Evolutionary conservation across 2,113 vertebrate species (phyloP).

Genomic region (Tricholaema leucomelas): DNA sequence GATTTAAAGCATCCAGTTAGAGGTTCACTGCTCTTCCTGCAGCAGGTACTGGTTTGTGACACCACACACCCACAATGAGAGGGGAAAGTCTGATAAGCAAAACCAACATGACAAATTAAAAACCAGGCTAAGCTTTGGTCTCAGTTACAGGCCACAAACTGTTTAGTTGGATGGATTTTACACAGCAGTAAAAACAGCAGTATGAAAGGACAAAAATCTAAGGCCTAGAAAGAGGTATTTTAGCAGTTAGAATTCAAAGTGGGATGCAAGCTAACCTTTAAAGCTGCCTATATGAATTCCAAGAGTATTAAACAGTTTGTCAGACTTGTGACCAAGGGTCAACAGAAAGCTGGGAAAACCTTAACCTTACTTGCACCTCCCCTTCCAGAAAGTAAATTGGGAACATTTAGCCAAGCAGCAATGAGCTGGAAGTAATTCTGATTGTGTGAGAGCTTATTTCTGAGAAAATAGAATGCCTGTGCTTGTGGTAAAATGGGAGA

Average conservation of each 20-base stretch:
- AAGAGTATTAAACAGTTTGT: neutral
- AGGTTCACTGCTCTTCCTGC: slow-evolving; percentile 55
- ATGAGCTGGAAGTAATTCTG: neutral
- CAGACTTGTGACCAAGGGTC: slow-evolving; percentile 27
- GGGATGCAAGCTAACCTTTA: slow-evolving; percentile 69
- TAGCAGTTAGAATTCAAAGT: slow-evolving; percentile 67
- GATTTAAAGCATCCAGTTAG: slow-evolving; percentile 69
- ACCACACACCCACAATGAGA: neutral
- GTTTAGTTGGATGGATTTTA: slow-evolving; percentile 44
- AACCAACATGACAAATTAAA: neutral
- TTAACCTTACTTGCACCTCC: neutral
- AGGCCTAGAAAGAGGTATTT: slow-evolving; percentile 77
- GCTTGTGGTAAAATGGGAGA: neutral
- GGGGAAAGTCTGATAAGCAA: neutral
- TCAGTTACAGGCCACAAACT: slow-evolving; percentile 69
- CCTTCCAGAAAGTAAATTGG: neutral
- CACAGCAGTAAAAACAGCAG: slow-evolving; percentile 62
- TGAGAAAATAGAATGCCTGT: neutral
- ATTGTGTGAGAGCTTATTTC: neutral
- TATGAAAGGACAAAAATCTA: slow-evolving; percentile 69
- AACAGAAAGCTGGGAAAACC: slow-evolving; percentile 30
- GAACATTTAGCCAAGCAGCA: neutral
- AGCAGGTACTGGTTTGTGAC: slow-evolving; percentile 43
- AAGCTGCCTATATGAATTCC: slow-evolving; percentile 44
- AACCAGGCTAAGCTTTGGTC: slow-evolving; percentile 57